Base-by-base conservation (phyloP, 2,797 vertebrate species). In the Dermochelys coriacea region DNA sequence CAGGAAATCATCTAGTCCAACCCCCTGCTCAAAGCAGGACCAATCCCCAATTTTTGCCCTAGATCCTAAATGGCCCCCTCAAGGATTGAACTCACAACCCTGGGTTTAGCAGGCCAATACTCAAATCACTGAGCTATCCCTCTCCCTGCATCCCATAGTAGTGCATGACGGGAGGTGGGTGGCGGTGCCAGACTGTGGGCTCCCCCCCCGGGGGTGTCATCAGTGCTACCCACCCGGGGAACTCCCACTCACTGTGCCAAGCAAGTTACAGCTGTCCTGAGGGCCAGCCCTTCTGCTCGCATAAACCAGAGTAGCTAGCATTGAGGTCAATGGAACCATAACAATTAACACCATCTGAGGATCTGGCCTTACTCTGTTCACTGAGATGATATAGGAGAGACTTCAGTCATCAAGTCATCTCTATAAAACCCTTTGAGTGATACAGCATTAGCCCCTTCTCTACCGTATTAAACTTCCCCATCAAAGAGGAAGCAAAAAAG, bases 111-210 rank as follows among this genome's bases (percentile, higher is more conserved):
- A 37, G 37, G 37, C 37, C 37, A 37, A 37, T 37, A 37, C 37
- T 37, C 37, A 37, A 5, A 41, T 41, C 41, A 41, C 41, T 41
- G 41, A 41, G 41, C 41, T 41, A 41, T 31, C 57, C 18, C 41
- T 83, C 41, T 45, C 47, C 23, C 8, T 12, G 34, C 12, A 21
- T 25, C 47, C 80, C 16, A 19, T 6, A 3, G 1, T 21, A 64
- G 55, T 11, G 57, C 6, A 15, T 15, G 57, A 15, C 3, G 29
- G 37, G 19, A n/a, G 5, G 1, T 0, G 1, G 8, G 52, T 90
- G 91, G 45, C 25, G 82, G n/a, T 8, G 1, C 41, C 8, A 75
- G 71, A 6, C 59, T 29, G 9, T 1, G 15, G 47, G 77, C 47
- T 47, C 52, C 23, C 0, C 8, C 45, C 71, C 57, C 77, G 54